These are phyloP conservation scores for Tretioscincus oriximinensis DNA, from an alignment of 2,113 vertebrate genomes.

Conservation along the genomic window DNA sequence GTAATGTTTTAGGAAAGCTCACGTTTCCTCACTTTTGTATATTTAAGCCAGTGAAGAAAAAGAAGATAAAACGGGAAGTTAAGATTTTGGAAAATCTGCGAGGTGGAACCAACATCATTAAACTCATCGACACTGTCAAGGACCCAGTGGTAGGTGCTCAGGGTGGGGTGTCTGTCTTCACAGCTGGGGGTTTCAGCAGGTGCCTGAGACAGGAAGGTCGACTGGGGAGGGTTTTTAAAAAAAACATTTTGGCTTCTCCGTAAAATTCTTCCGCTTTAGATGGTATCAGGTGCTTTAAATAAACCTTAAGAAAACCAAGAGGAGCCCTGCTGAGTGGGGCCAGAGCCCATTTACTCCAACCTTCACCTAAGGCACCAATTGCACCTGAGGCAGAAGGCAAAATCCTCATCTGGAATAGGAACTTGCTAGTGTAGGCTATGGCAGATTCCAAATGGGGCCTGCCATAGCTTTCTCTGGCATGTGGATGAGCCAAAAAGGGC, in stretches of 20 bases:
- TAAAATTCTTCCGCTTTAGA: too few species aligned
- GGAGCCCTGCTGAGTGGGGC: too few species aligned
- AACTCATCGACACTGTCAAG: constrained; percentile 96
- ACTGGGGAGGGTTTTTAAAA: neutral
- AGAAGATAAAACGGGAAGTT: constrained; percentile 99
- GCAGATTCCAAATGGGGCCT: too few species aligned
- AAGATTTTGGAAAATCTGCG: constrained; percentile 97
- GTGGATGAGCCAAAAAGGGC: too few species aligned
- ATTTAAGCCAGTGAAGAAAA: constrained; percentile 98
- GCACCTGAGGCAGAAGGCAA: too few species aligned
- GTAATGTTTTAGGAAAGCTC: constrained; percentile 63
- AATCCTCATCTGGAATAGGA: too few species aligned
- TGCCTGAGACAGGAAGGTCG: neutral
- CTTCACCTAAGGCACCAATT: too few species aligned
- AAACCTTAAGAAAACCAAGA: neutral
- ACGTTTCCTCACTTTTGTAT: constrained; percentile 76
- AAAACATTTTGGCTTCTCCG: neutral
- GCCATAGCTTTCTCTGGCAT: too few species aligned
- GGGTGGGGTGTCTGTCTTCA: neutral
- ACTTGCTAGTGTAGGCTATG: too few species aligned
- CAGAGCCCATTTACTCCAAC: too few species aligned
- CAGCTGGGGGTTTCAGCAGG: accelerated
- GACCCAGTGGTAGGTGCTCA: constrained; percentile 91
- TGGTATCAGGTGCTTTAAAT: neutral
- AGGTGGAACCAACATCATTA: constrained; percentile 98